Evolutionary conservation across 2,113 vertebrate species (phyloP), one percentile per base, ranked within the genome.

Genomic region (Arenaria interpres): DNA sequence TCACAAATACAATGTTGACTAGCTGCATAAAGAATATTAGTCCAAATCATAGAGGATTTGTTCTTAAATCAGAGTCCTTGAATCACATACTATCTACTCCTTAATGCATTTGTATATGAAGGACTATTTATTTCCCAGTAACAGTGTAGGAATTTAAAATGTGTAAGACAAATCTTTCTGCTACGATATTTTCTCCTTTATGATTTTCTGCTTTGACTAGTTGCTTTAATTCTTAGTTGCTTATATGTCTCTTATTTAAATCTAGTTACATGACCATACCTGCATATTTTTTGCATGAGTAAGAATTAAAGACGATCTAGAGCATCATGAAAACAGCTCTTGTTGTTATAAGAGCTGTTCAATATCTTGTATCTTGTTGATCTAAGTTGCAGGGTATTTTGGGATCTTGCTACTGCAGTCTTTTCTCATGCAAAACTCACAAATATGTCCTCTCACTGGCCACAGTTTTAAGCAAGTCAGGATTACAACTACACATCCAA

Each of bases 1-100:
- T 95, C n/a, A 24, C 32, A 93, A 81, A 95, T 79, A 53, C 30
- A 76, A 6, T 79, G 59, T 87, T 91, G 89, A 95, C 77, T 85
- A 84, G 41, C 62, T 91, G 39, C 85, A 87, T 60, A 75, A 86
- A 89, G 86, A 90, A 82, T 80, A 89, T 94, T 91, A 80, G 54
- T 69, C 57, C 59, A 93, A 89, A 93, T 91, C 75, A 85, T 10
- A 71, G 60, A 71, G 71, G 76, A 92, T 88, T 95, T 91, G 12
- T 89, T 85, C 73, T 80, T 94, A 81, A 93, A 87, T 93, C 37
- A 89, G 78, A 89, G 53, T 81, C 51, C 73, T 82, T 82, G 53
- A 91, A 85, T 90, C 85, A 76, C 57, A 68, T 71, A 28, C 24
- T 85, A 48, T 73, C 85, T 68, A 51, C 57, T 85, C n/a, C 27